Percentiles rank a stretch among this genome's conserved stretches.
phyloP scores from a whole-genome alignment of 2,113 vertebrate species.

The Gorsachius goisagi region DNA sequence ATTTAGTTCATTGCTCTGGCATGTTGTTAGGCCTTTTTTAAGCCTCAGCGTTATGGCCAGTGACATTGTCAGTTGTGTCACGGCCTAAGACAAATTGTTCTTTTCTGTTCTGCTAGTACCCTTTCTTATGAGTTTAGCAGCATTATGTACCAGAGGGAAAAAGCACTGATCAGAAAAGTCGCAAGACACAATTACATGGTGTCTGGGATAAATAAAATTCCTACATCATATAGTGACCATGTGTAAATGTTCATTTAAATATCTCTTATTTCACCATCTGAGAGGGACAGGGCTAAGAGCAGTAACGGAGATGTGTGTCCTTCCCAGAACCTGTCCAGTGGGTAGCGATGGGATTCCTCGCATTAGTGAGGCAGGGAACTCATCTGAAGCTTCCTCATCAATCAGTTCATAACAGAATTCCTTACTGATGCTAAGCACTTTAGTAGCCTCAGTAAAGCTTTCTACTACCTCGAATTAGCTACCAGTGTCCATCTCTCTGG shows the following conservation, averaged over 20 bases:
- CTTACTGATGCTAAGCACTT: not conserved
- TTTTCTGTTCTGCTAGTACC: not conserved
- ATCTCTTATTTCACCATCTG: not conserved
- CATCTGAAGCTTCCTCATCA: not conserved
- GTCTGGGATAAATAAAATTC: not conserved
- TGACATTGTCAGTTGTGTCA: not conserved
- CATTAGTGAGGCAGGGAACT: not conserved
- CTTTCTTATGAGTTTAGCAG: not conserved
- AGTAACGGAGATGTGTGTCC: not conserved
- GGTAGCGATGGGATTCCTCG: accelerated
- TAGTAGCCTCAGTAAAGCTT: not conserved
- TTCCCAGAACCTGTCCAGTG: not conserved
- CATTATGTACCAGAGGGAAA: not conserved
- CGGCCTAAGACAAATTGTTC: not conserved
- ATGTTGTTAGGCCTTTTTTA: not conserved
- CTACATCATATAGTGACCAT: not conserved
- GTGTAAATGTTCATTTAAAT: not conserved
- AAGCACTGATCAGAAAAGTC: not conserved
- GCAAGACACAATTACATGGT: not conserved
- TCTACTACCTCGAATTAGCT: not conserved
- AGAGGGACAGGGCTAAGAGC: not conserved
- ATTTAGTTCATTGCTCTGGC: not conserved
- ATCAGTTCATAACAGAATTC: not conserved
- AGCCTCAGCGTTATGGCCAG: not conserved
- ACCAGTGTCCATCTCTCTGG: not conserved